Evolutionary conservation across 2,888 invertebrate genomes (phyloP), one percentile per base, ranked within the genome.

Genomic region (Lycia hirtaria): DNA sequence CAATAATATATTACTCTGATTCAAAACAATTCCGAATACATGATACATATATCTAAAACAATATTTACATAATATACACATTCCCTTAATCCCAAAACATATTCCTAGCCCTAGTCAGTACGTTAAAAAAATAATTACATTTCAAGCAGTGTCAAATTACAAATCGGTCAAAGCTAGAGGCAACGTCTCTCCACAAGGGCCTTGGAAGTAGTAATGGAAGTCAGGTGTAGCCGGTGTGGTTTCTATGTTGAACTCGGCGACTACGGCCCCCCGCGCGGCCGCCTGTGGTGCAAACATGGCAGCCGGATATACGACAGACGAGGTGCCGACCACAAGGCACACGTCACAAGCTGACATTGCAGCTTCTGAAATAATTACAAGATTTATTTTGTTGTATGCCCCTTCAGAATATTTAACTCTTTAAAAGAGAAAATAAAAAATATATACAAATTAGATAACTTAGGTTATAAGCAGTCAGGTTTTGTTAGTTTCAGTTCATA

Each of bases 271-370:
- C 56, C 96, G 91, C 0, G 91, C 86, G 0, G 96, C 96, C 0
- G 96, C 95, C 69, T 93, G 89, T 0, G 97, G 97, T 0, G 97
- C 97, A 87, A 97, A 97, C 95, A 96, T 95, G 4, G 97, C 96
- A 0, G 97, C 97, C 0, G 97, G 97, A 80, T 97, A 97, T 1
- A 97, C 97, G 0, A 96, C 94, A 0, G 97, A 96, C 0, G 97
- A 97, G 10, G 97, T 97, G 4, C 98, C 97, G 43, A 97, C 95
- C 12, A 97, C 95, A 32, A 97, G 83, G 75, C 96, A 97, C 1
- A 96, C 85, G 73, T 97, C 97, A 81, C 97, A 97, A 0, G 82
- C 81, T 35, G 93, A 90, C 72, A 97, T 92, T 57, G 94, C 94
- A 22, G 90, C 76, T 55, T 93, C 94, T 95, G 24, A 85, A 82